phyloP scores from a whole-genome alignment of 2,888 invertebrate species.

The Acleris cristana region DNA sequence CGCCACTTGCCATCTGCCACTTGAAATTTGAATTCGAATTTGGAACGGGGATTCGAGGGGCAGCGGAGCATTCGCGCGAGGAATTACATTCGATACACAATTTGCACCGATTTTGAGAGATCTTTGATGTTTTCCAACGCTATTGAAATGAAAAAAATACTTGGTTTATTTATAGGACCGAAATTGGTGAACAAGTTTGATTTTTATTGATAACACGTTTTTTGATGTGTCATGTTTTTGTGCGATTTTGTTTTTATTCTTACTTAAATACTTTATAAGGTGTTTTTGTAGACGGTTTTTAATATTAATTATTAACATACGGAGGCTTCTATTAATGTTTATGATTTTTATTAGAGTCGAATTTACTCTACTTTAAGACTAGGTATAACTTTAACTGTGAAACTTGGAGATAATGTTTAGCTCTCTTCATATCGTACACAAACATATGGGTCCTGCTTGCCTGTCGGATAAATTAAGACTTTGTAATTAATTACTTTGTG shows the following conservation, averaged over 20 bases:
- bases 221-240: neutral
- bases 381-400: too few relatives aligned
- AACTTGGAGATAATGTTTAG: too few relatives aligned
- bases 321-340: too few relatives aligned
- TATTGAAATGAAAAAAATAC: conserved; percentile 23
- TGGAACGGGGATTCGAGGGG: conserved; percentile 26
- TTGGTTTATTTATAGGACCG: conserved; percentile 25
- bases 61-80: conserved; percentile 30
- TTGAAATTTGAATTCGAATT: conserved; percentile 35
- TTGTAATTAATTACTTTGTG: too few relatives aligned
- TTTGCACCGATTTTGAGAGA: conserved; percentile 36
- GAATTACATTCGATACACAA: conserved; percentile 37
- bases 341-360: too few relatives aligned
- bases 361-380: too few relatives aligned
- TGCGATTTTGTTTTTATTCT: neutral
- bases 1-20: conserved; percentile 37
- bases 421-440: too few relatives aligned
- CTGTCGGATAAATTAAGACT: too few relatives aligned
- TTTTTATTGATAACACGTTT: conserved; percentile 1
- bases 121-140: conserved; percentile 36
- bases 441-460: too few relatives aligned
- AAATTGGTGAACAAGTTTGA: conserved; percentile 1
- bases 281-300: neutral
- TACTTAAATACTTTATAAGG: too few relatives aligned
- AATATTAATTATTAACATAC: too few relatives aligned